Conservation (phyloP, 2,113 vertebrate genomes). For the Passer domesticus region DNA sequence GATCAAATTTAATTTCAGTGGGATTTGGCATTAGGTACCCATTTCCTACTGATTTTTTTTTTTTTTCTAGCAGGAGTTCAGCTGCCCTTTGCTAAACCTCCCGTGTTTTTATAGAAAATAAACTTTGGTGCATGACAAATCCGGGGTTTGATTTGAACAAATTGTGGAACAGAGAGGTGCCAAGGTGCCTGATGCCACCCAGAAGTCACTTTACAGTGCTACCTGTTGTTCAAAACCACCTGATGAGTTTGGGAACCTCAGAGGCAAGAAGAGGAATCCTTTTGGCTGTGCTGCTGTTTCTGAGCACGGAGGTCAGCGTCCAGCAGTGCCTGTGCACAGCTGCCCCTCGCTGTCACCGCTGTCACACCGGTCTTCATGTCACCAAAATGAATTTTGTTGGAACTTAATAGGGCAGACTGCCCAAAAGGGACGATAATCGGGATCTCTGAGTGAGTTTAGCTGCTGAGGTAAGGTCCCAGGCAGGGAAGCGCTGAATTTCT, state of each 20-base stretch:
- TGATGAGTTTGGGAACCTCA: not conserved
- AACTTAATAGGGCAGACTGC: not conserved
- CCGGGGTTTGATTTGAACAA: not conserved
- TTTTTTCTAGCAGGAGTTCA: not conserved
- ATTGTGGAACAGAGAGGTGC: not conserved
- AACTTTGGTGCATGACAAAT: not conserved
- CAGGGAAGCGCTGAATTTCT: not conserved
- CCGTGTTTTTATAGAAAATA: not conserved
- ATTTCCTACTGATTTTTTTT: not conserved
- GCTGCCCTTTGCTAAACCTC: not conserved
- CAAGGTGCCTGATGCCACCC: not conserved
- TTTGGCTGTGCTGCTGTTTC: not conserved
- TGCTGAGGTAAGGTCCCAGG: not conserved
- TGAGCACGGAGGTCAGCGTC: accelerated
- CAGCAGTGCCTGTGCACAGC: not conserved
- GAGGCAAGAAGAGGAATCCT: not conserved
- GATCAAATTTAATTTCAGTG: not conserved
- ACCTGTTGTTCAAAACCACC: not conserved
- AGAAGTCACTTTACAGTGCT: not conserved
- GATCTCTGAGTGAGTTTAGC: not conserved
- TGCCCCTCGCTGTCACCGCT: not conserved
- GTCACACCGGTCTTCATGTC: not conserved
- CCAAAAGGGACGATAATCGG: not conserved
- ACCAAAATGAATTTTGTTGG: not conserved
- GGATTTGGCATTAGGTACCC: not conserved